Evolutionary conservation across 2,113 vertebrate genomes (phyloP), one percentile per base, ranked within the genome.

Genomic region (Seriola aureovittata): DNA sequence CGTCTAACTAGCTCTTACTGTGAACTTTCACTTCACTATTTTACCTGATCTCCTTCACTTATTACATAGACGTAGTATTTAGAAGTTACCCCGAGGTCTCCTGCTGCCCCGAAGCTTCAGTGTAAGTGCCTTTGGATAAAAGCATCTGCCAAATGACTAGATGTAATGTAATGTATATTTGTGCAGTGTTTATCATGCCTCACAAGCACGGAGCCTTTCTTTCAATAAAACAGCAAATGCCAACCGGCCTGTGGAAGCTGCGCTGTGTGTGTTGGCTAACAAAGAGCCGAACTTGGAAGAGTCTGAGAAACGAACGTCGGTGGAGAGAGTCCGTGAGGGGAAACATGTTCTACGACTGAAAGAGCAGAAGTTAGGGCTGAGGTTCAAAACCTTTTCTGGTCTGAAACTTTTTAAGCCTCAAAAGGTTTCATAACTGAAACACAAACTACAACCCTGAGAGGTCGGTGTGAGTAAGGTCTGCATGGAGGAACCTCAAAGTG

Each of bases 151-250:
- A 36, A 36, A 8, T 42, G 40, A 11, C 1, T 42, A 10, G 8
- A 42, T 42, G 40, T 42, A 8, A 42, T 42, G 40, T 10, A 8
- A 42, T 42, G 40, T 42, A 42, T 52, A 21, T 29, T 74, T 73
- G 76, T 29, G 46, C 8, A 34, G 42, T 46, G 36, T 70, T 78
- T 38, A 59, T 19, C 21, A 36, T 58, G 50, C 4, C 14, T 16
- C 14, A 42, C 40, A 8, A 42, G 46, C 23, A 76, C n/a, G 46
- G 23, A 65, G 14, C 11, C 67, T 69, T 71, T 72, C 44, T 50
- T 70, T 71, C 42, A 42, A 25, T 40, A 38, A 57, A 55, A 59
- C 72, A 59, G 63, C 46, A 70, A 78, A 86, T 10, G 74, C 62
- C 71, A 80, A 85, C 75, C 46, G 74, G 32, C 59, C 55, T 17